These are phyloP conservation scores for Pangasius macronema DNA, from an alignment of 2,797 vertebrate genomes.

Conservation along the genomic window DNA sequence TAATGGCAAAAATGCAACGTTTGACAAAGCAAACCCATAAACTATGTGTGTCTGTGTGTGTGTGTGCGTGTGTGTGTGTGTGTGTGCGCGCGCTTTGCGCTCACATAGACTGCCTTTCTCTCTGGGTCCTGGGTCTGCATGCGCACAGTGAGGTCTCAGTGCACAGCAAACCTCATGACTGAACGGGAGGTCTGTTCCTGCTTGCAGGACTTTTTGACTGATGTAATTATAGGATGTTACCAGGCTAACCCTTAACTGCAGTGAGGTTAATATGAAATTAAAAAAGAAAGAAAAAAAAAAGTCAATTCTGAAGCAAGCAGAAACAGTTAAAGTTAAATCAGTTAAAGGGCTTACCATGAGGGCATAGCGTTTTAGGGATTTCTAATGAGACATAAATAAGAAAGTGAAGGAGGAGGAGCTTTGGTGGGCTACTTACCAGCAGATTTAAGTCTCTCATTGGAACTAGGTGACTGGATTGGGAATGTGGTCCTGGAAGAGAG, in stretches of 20 bases:
- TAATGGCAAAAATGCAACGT: neutral
- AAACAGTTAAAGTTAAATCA: neutral
- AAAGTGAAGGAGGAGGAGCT: neutral
- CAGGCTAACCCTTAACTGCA: slow-evolving; percentile 48
- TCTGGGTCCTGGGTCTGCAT: slow-evolving; percentile 16
- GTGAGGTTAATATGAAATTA: neutral
- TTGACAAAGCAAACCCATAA: slow-evolving; percentile 2
- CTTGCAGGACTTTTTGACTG: slow-evolving; percentile 37
- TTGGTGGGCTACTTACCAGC: slow-evolving; percentile 64
- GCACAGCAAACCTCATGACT: slow-evolving; percentile 48
- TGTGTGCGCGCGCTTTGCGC: neutral
- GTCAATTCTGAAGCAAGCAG: neutral
- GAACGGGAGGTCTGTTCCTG: slow-evolving; percentile 44
- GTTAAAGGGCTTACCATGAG: neutral
- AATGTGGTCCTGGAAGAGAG: slow-evolving; percentile 64
- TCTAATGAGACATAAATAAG: neutral
- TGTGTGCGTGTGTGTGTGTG: neutral
- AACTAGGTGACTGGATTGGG: slow-evolving; percentile 66
- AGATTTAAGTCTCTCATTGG: slow-evolving; percentile 74
- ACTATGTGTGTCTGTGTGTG: slow-evolving; percentile 23
- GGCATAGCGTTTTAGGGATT: neutral
- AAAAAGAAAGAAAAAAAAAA: neutral
- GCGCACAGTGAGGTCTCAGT: slow-evolving; percentile 48
- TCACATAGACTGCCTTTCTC: slow-evolving; percentile 48
- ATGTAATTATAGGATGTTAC: slow-evolving; percentile 39